A percentile compares a stretch with the other conserved stretches of the same genome.
phyloP scores from a whole-genome alignment of 2,888 invertebrate genomes.

The Calliscelio sp. region DNA sequence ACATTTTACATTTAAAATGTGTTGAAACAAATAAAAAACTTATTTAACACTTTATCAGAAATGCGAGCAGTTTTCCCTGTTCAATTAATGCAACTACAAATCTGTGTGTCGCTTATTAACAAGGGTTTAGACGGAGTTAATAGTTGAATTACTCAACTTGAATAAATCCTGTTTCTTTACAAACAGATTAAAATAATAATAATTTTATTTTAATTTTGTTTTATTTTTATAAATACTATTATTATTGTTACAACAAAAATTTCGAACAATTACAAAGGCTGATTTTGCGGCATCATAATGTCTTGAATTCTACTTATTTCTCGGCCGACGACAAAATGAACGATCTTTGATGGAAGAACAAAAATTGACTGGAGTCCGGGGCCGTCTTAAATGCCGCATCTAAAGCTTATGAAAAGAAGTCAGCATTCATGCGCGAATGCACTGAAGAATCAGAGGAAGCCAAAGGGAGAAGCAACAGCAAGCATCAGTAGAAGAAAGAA shows the following conservation, averaged over 20 bases:
- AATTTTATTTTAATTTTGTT: too few species aligned
- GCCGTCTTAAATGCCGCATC: conserved; percentile 24
- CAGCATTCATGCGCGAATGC: conserved; percentile 52
- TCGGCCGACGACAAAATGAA: not conserved
- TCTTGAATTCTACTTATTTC: not conserved
- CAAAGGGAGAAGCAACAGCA: conserved; percentile 46
- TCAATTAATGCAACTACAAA: too few species aligned
- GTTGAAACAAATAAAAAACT: too few species aligned
- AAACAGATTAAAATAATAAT: too few species aligned
- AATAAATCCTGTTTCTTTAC: too few species aligned
- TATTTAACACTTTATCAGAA: too few species aligned
- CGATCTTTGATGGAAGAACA: conserved; percentile 27
- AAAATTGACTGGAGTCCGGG: conserved; percentile 16
- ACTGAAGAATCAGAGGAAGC: conserved; percentile 42
- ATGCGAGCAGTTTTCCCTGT: too few species aligned
- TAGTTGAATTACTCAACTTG: too few species aligned
- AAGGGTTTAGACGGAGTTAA: too few species aligned
- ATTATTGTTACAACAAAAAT: not conserved
- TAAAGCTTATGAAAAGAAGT: conserved; percentile 57
- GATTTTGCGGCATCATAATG: conserved; percentile 4
- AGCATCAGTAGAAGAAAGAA: conserved; percentile 64
- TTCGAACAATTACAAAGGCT: not conserved
- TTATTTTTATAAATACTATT: too few species aligned
- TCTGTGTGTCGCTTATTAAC: too few species aligned
- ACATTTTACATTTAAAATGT: too few species aligned